Evolutionary conservation across 2,113 vertebrate genomes (phyloP).

Genomic region (Bucco capensis): DNA sequence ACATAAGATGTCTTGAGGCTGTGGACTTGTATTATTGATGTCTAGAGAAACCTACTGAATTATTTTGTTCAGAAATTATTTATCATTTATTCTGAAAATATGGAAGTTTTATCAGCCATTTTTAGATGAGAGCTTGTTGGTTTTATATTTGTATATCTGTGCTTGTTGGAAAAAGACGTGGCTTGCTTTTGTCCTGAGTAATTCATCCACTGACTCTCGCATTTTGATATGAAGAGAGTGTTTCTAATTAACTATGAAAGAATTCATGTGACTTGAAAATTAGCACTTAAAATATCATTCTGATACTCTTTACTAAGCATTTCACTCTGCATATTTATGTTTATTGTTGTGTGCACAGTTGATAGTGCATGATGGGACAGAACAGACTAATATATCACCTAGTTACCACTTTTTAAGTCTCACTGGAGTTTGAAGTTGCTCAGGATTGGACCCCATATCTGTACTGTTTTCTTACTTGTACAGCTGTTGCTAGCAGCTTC

Average conservation of each 20-base stretch:
- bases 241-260: not conserved
- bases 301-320: not conserved
- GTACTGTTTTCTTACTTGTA: not conserved
- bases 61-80: not conserved
- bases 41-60: not conserved
- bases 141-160: not conserved
- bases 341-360: not conserved
- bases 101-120: not conserved
- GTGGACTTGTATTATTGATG: not conserved
- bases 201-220: not conserved
- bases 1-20: not conserved
- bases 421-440: not conserved
- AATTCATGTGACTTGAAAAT: not conserved
- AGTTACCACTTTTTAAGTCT: not conserved
- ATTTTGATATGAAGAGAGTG: not conserved
- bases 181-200: not conserved
- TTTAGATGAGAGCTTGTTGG: not conserved
- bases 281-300: not conserved
- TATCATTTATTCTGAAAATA: not conserved
- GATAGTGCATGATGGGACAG: not conserved
- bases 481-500: constrained; percentile 29
- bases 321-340: not conserved
- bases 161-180: not conserved
- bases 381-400: not conserved
- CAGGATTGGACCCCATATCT: not conserved